Evolutionary conservation across 1,140 invertebrate species (phyloP), one percentile per base, ranked within the genome.

Genomic region (Macrosteles quadrilineatus): DNA sequence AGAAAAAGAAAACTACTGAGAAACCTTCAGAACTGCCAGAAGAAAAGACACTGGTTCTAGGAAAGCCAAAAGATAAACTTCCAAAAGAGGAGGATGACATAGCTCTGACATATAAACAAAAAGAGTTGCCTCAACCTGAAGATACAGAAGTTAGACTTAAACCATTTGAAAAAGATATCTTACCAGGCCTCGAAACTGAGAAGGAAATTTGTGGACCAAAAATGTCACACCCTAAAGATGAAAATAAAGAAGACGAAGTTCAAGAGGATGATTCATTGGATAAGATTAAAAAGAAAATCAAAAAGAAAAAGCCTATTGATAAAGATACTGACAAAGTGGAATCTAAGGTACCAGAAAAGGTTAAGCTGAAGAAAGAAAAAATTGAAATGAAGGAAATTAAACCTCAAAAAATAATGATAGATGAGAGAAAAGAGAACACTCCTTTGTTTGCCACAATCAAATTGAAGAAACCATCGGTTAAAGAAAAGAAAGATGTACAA

Each of bases 371-470:
- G 70, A 23, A 71, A 40, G 55, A 73, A 67, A 76, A 74, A 59
- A 40, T 76, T 12, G 75, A 77, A 73, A 67, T 67, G 27, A 74
- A 71, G 66, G 73, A 75, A 71, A 66, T 76, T 55, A 75, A 75
- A 59, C 73, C 73, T 36, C 69, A 65, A 11, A 76, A 76, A 71
- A 0, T 76, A 11, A 72, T 74, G 67, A 67, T 73, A 47, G 69
- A 67, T 4, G 63, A 70, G 23, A 50, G 67, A 27, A 68, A 72
- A 55, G 78, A 82, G 66, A 81, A 83, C 71, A 77, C 83, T 12
- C 82, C 84, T 27, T 83, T 86, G 70, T 90, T 88, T 73, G 85
- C 83, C 23, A 78, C 83, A 71, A 81, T 88, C 6, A 89, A 89
- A 81, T 79, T 90, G 47, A 89, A 86, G 74, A 90, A 89, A 79